Evolutionary conservation across 2,113 vertebrate species (phyloP).

Genomic region (Brachyhypopomus gauderio): DNA sequence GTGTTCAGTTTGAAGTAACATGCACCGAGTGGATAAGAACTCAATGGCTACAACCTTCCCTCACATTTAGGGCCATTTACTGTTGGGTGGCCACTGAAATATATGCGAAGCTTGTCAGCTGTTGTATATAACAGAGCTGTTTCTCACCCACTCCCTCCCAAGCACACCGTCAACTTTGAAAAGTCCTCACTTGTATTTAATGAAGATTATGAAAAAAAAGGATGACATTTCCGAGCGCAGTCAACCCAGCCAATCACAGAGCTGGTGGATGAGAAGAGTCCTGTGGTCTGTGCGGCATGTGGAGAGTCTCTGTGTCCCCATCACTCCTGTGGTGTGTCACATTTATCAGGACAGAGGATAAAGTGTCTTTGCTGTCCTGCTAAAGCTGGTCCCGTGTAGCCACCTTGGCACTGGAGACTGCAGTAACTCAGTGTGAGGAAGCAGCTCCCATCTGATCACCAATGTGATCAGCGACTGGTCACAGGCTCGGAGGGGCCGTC

Average conservation of each 20-base stretch:
- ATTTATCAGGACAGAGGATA: neutral
- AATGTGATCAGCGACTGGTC: neutral
- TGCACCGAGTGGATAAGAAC: neutral
- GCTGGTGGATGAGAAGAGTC: neutral
- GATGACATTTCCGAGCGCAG: neutral
- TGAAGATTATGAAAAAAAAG: neutral
- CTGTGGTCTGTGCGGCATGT: neutral
- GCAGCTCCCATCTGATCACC: neutral
- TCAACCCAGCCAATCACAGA: neutral
- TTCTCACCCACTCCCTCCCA: neutral
- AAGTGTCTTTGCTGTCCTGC: neutral
- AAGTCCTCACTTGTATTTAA: neutral
- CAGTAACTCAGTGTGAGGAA: neutral
- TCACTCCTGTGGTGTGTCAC: constrained; percentile 15
- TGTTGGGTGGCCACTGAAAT: neutral
- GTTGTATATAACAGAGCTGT: neutral
- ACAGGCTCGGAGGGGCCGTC: constrained; percentile 19
- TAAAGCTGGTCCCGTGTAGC: neutral
- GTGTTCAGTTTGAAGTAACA: neutral
- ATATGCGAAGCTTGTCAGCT: neutral
- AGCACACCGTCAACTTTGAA: neutral
- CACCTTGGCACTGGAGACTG: neutral
- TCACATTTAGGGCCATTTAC: neutral
- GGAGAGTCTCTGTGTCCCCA: neutral
- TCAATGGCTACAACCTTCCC: neutral